Evolutionary conservation across 2,888 invertebrate species (phyloP).

Genomic region (Sturmia bella): DNA sequence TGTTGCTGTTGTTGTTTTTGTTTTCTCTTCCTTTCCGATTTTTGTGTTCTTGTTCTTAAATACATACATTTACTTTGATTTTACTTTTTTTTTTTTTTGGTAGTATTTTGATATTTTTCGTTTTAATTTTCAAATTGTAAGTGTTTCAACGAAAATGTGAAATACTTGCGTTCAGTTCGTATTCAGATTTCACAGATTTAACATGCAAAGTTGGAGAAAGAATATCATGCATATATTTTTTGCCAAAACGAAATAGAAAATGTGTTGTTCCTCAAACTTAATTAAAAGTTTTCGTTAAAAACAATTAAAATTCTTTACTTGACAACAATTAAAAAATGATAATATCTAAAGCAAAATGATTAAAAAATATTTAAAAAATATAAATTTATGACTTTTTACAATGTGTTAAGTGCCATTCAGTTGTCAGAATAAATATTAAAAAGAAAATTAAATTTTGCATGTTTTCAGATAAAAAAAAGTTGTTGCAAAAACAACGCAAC

Average conservation of each 20-base stretch:
- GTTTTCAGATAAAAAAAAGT: conserved; percentile 1
- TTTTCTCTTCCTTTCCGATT: conserved; percentile 18
- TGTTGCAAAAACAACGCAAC: conserved; percentile 22
- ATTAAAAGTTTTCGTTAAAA: conserved; percentile 7
- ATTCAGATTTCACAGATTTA: conserved; percentile 77
- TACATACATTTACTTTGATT: conserved; percentile 14
- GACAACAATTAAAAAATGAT: conserved; percentile 9
- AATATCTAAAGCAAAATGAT: conserved; percentile 12
- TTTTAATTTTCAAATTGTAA: conserved; percentile 74
- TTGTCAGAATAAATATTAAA: conserved; percentile 17
- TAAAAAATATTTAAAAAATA: conserved; percentile 10
- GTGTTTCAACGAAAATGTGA: conserved; percentile 72
- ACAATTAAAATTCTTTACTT: conserved; percentile 28
- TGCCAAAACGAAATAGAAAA: conserved; percentile 5
- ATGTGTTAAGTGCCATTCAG: conserved; percentile 45
- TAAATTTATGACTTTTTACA: conserved; percentile 26
- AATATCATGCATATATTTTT: conserved; percentile 18
- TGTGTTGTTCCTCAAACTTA: conserved; percentile 36
- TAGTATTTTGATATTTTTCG: conserved; percentile 73
- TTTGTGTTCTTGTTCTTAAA: conserved; percentile 47
- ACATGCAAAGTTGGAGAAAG: conserved; percentile 69
- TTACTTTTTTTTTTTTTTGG: conserved; percentile 38
- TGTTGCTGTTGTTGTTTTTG: conserved; percentile 7
- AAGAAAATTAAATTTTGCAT: neutral
- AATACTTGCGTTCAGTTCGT: conserved; percentile 75